Evolutionary conservation across 2,888 invertebrate species (phyloP).

Genomic region (Altica lythri): DNA sequence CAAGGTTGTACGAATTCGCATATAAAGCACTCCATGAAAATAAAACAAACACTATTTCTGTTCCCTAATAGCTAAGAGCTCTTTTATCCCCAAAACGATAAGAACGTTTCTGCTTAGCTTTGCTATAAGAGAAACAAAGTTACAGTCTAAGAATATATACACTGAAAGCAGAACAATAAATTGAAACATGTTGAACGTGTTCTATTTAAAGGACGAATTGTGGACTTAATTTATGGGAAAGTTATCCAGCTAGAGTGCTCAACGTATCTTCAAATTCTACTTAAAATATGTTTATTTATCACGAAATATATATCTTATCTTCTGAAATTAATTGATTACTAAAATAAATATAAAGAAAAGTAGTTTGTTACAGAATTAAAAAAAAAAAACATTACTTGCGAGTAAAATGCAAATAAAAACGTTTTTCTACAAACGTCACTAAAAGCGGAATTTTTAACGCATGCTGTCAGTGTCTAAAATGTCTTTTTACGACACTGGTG

Average conservation of each 20-base stretch:
- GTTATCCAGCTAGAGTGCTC: background rate
- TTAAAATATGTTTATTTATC: too few relatives aligned
- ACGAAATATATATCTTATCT: too few relatives aligned
- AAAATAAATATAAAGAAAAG: too few relatives aligned
- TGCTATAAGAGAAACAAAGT: slow-evolving; percentile 29
- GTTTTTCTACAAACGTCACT: too few relatives aligned
- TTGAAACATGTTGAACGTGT: slow-evolving; percentile 38
- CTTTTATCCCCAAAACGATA: slow-evolving; percentile 41
- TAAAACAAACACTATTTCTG: slow-evolving; percentile 51
- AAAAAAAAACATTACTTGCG: too few relatives aligned
- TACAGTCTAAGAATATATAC: slow-evolving; percentile 36
- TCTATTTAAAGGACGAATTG: slow-evolving; percentile 31
- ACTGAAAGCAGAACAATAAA: slow-evolving; percentile 34
- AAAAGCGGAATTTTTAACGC: too few relatives aligned
- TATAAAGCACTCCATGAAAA: slow-evolving; percentile 45
- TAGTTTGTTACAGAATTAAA: too few relatives aligned
- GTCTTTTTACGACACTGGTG: too few relatives aligned
- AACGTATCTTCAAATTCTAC: background rate
- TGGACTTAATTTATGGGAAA: slow-evolving; percentile 17
- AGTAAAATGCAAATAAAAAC: too few relatives aligned
- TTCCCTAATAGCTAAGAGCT: slow-evolving; percentile 50
- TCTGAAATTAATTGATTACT: too few relatives aligned
- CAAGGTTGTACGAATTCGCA: slow-evolving; percentile 34
- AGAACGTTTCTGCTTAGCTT: slow-evolving; percentile 32
- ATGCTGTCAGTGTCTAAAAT: too few relatives aligned